A percentile compares a stretch with the other conserved stretches of the same genome.
These are phyloP conservation scores for Aphaenogaster floridana DNA, from an alignment of 1,140 invertebrate species.

Conservation along the genomic window DNA sequence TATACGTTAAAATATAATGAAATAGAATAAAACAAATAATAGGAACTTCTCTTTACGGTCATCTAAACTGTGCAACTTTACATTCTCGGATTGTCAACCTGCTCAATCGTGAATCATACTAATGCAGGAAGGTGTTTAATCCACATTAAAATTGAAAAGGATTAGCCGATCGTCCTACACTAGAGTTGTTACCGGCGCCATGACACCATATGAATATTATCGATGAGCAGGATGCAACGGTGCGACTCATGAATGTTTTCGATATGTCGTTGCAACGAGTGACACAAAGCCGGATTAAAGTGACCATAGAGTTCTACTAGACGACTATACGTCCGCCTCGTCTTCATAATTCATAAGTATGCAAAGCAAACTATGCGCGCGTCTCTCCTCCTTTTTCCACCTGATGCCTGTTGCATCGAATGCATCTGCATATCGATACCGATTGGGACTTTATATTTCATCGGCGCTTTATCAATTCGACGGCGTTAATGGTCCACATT, in stretches of 20 bases:
- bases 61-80: conserved; percentile 4
- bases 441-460: conserved; percentile 51
- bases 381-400: conserved; percentile 10
- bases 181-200: conserved; percentile 4
- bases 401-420: conserved; percentile 45
- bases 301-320: conserved; percentile 49
- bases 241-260: conserved; percentile 56
- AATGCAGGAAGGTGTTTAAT: conserved; percentile 1
- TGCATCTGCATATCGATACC: conserved; percentile 50
- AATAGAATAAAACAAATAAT: conserved; percentile 2
- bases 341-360: conserved; percentile 62
- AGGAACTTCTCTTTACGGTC: not conserved
- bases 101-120: not conserved
- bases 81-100: not conserved
- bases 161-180: conserved; percentile 1
- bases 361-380: conserved; percentile 57
- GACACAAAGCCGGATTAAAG: conserved; percentile 62
- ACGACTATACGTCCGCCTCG: conserved; percentile 37
- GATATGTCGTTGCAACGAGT: conserved; percentile 52
- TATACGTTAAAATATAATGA: conserved; percentile 8
- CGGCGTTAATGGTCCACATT: not conserved
- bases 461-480: conserved; percentile 37
- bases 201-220: conserved; percentile 49
- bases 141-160: conserved; percentile 46
- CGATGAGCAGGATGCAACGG: conserved; percentile 25